A percentile compares a stretch with the other conserved stretches of the same genome.
phyloP scores from a whole-genome alignment of 2,113 vertebrate species.

The Epinephelus lanceolatus region DNA sequence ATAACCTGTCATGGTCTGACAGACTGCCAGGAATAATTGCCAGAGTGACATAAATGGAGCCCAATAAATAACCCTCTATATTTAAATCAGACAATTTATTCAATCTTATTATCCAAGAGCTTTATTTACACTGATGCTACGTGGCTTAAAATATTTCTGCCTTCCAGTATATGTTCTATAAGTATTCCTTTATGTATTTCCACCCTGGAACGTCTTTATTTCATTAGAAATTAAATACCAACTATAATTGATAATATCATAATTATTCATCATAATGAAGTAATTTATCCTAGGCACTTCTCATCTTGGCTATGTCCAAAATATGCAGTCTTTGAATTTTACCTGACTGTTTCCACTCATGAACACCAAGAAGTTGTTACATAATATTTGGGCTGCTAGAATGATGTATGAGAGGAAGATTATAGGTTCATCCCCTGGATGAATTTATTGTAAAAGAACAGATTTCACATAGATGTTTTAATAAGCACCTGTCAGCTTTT shows the following conservation, averaged over 20 bases:
- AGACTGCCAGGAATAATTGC: conserved; percentile 26
- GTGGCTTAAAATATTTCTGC: conserved; percentile 21
- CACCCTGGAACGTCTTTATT: background rate
- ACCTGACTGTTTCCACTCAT: conserved; percentile 17
- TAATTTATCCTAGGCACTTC: background rate
- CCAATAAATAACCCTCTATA: conserved; percentile 43
- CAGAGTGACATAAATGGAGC: conserved; percentile 12
- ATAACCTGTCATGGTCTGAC: conserved; percentile 46
- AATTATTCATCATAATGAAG: background rate
- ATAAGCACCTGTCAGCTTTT: background rate
- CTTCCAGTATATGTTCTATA: background rate
- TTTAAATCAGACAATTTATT: conserved; percentile 23
- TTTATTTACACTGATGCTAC: conserved; percentile 6
- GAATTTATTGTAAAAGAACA: background rate
- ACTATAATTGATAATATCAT: background rate
- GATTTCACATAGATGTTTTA: background rate
- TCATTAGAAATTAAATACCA: background rate
- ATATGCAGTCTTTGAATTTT: conserved; percentile 7
- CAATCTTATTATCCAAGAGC: conserved; percentile 20
- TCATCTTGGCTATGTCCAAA: conserved; percentile 8
- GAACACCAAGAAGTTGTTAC: conserved; percentile 2
- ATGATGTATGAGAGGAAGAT: conserved; percentile 19
- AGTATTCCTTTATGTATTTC: background rate
- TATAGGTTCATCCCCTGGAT: background rate
- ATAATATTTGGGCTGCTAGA: conserved; percentile 22